Evolutionary conservation across 2,888 invertebrate genomes (phyloP).

Genomic region (Bombylius major): DNA sequence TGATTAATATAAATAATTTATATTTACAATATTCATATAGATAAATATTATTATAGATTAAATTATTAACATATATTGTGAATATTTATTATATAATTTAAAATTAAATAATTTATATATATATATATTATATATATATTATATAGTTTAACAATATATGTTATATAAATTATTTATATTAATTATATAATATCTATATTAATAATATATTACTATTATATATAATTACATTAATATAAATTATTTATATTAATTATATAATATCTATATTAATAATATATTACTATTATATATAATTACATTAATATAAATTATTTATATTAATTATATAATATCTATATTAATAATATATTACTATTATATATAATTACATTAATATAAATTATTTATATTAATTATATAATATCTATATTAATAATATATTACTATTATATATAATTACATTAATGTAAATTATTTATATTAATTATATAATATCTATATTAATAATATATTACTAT

Average conservation of each 20-base stretch:
- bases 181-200: conserved; percentile 21
- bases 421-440: too few relatives aligned
- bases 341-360: neutral
- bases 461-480: conserved; percentile 20
- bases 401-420: too few relatives aligned
- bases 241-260: conserved; percentile 12
- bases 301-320: neutral
- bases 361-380: neutral
- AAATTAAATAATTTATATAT: conserved; percentile 13
- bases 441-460: conserved; percentile 12
- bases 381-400: neutral
- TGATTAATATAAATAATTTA: conserved; percentile 11
- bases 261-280: neutral
- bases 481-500: conserved; percentile 22
- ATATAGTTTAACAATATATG: neutral
- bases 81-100: too few relatives aligned
- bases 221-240: conserved; percentile 11
- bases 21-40: conserved; percentile 13
- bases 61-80: too few relatives aligned
- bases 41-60: neutral
- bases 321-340: too few relatives aligned
- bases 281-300: conserved; percentile 2
- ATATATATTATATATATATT: conserved; percentile 7
- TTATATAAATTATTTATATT: conserved; percentile 13
- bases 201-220: conserved; percentile 20